Percentiles rank a stretch among this genome's conserved stretches.
Conservation (phyloP, 2,113 vertebrate genomes). For the Eurypyga helias region DNA sequence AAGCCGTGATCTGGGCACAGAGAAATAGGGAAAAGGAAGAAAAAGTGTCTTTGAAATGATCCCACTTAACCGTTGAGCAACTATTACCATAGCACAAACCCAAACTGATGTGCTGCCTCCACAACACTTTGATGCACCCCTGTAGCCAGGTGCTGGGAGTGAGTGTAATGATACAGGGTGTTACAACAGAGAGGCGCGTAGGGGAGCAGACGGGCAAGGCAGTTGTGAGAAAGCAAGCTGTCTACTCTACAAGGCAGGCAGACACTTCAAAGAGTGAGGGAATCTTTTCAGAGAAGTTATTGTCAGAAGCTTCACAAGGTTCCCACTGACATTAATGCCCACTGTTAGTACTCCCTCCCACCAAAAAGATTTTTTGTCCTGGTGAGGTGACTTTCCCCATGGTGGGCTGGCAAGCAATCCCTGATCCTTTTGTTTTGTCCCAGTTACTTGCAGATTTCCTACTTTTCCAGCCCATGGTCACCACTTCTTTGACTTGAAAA, state of each 20-base stretch:
- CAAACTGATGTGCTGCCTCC: conserved; percentile 58
- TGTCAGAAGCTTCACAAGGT: not conserved
- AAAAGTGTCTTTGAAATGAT: conserved; percentile 56
- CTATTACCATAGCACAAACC: conserved; percentile 37
- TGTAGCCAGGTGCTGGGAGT: conserved; percentile 52
- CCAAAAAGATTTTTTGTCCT: not conserved
- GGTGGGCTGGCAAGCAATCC: not conserved
- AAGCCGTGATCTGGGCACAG: conserved; percentile 19
- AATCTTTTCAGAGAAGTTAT: conserved; percentile 23
- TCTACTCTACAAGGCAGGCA: conserved; percentile 2
- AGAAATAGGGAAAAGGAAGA: conserved; percentile 18
- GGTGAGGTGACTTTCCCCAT: not conserved
- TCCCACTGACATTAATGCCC: not conserved
- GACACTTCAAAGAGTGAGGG: conserved; percentile 26
- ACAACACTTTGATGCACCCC: conserved; percentile 57
- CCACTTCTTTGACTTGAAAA: not conserved
- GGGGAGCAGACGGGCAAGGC: conserved; percentile 35
- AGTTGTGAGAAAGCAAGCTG: conserved; percentile 44
- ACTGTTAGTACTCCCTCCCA: not conserved
- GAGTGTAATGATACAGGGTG: conserved; percentile 51
- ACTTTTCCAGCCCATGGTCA: not conserved
- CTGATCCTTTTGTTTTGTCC: conserved; percentile 2
- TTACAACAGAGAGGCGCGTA: conserved; percentile 32
- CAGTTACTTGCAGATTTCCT: not conserved
- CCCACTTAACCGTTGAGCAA: conserved; percentile 36